Base-by-base conservation (phyloP, 1,140 invertebrate genomes). In the Cydia splendana region DNA sequence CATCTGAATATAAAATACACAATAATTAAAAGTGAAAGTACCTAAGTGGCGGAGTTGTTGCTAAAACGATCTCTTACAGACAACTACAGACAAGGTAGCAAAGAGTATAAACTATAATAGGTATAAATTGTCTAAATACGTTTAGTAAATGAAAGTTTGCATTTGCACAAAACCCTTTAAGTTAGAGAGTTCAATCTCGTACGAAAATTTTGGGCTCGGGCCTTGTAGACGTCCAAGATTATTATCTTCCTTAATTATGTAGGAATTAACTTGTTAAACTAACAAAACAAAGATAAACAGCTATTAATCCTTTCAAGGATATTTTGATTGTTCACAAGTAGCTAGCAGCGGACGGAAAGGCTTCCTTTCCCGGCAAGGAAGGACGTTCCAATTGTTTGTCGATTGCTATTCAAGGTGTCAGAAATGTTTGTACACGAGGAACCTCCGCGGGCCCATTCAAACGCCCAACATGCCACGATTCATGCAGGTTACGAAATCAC, bases 371-470 rank as follows among this genome's bases (percentile, higher is more conserved):
- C 51, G 65, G 75, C 24, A 45, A 62, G 62, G 53, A 77, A 78
- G 80, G 78, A 76, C 74, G 76, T 65, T 48, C 38, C 65, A 80
- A 65, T 71, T 71, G 67, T 69, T 71, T 71, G 67, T 69, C 62
- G 74, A 74, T 62, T 51, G 28, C 77, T 77, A 81, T 83, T 83
- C 80, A 80, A 79, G 78, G 80, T 78, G 78, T 75, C 77, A 80
- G 57, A 75, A 73, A 69, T 84, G 80, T 84, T 84, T 86, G 81
- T 80, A 83, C 73, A 81, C 76, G 81, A 71, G 77, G 53, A 77
- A 75, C 75, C 75, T 80, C 53, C 15, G 53, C 57, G 20, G 28
- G 65, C 38, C 53, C 79, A 84, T 82, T 84, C 75, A 83, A 78
- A 77, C 67, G 80, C 80, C 77, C 80, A 81, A 83, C 80, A 83